Evolutionary conservation across 2,113 vertebrate species (phyloP), one percentile per base, ranked within the genome.

Genomic region (human): DNA sequence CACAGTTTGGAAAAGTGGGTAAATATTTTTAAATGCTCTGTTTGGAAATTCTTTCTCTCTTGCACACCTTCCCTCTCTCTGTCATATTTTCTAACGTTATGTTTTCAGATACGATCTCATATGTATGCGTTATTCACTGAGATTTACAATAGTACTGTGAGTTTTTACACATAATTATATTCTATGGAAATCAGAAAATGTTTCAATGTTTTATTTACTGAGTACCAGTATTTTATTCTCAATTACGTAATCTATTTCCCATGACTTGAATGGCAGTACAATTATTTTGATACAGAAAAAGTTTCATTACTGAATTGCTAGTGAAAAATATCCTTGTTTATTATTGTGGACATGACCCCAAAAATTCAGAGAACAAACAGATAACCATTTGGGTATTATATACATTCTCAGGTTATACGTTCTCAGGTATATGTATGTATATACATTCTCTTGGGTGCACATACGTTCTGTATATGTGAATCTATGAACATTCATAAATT

Each of bases 271-370:
- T 89, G 10, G 0, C 25, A 79, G 16, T 50, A 82, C 89, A 95
- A 45, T 91, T 76, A 45, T 89, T 96, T 79, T 83, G 32, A 61
- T 59, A 73, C 4, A 93, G 23, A 84, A 93, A 92, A 80, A 59
- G 1, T 66, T 75, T 3, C 23, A 52, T 83, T 84, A 45, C 4
- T 66, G 17, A 98, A 86, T 12, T 84, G 10, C 8, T 52, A 85
- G 20, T 57, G 40, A 93, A 95, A 95, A 87, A 78, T 5, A 32
- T 0, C 7, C 5, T 11, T 93, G 13, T n/a, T 72, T 2, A 57
- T 93, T 66, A 40, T 72, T 68, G 64, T 2, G 73, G 18, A 57
- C 2, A 52, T 66, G 17, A 50, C 8, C 0, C 35, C 8, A 89
- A 72, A 70, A 43, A 6, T 4, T 81, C 11, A 55, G 17, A 73